Evolutionary conservation across 2,888 invertebrate genomes (phyloP).

Genomic region (Mythimna lalbum): DNA sequence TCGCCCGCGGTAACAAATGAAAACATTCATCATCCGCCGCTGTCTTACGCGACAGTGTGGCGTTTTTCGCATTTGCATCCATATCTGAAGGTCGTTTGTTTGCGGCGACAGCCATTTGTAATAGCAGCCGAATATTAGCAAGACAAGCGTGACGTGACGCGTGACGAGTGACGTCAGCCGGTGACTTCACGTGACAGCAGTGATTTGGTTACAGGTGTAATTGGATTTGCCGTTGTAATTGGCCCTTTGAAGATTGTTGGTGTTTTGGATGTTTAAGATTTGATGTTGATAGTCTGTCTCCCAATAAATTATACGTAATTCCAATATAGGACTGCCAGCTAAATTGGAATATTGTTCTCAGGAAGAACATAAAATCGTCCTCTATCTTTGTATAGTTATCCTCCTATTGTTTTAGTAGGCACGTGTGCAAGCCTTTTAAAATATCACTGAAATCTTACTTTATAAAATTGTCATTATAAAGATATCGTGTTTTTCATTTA

Average conservation of each 20-base stretch:
- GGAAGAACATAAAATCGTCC: too few relatives aligned
- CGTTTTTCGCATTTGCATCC: slow-evolving; percentile 58
- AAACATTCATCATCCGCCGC: slow-evolving; percentile 43
- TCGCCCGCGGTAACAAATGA: slow-evolving; percentile 31
- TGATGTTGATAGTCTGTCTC: not conserved
- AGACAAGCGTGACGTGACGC: slow-evolving; percentile 17
- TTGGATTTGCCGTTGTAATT: slow-evolving; percentile 27
- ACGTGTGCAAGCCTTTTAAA: not conserved
- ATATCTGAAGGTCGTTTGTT: slow-evolving; percentile 55
- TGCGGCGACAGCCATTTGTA: slow-evolving; percentile 44
- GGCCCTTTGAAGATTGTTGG: not conserved
- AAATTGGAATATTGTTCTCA: too few relatives aligned
- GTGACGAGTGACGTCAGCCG: not conserved
- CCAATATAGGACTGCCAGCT: too few relatives aligned
- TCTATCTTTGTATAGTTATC: too few relatives aligned
- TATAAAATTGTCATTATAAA: not conserved
- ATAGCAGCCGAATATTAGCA: slow-evolving; percentile 32
- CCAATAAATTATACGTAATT: too few relatives aligned
- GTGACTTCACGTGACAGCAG: slow-evolving; percentile 17
- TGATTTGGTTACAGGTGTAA: slow-evolving; percentile 27
- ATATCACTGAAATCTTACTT: not conserved
- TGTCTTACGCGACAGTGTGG: slow-evolving; percentile 19
- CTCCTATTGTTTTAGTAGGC: too few relatives aligned
- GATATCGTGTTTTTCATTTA: not conserved
- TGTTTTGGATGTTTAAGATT: not conserved